A percentile compares a stretch with the other conserved stretches of the same genome.
phyloP scores from a whole-genome alignment of 2,888 invertebrate genomes.

The Macrosoma leucophasiata region DNA sequence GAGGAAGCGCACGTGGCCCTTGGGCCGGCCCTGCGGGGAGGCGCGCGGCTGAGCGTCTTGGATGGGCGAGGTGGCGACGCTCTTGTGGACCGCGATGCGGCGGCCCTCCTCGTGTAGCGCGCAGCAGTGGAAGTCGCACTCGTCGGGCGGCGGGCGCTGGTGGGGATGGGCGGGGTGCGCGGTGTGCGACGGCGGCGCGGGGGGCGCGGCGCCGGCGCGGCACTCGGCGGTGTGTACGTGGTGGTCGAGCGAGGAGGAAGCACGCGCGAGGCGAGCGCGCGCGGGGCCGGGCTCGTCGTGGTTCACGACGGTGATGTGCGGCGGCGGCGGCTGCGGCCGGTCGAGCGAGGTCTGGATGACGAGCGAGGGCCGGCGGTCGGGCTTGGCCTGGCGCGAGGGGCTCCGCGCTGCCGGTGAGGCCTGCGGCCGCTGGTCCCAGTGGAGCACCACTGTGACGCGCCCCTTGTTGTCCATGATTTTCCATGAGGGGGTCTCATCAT shows the following conservation, averaged over 20 bases:
- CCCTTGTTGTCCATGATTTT: slow-evolving; percentile 99
- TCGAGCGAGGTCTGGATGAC: slow-evolving; percentile 86
- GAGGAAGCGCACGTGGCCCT: slow-evolving; percentile 91
- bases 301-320: slow-evolving; percentile 95
- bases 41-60: slow-evolving; percentile 83
- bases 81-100: slow-evolving; percentile 93
- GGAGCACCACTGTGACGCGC: slow-evolving; percentile 95
- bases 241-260: slow-evolving; percentile 79
- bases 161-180: slow-evolving; percentile 76
- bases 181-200: slow-evolving; percentile 79
- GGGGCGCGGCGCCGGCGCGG: slow-evolving; percentile 84
- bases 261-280: slow-evolving; percentile 83
- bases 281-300: slow-evolving; percentile 91
- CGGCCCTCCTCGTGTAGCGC: slow-evolving; percentile 95
- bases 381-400: slow-evolving; percentile 66
- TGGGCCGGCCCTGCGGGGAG: slow-evolving; percentile 80
- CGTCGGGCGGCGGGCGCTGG: slow-evolving; percentile 79
- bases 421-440: slow-evolving; percentile 94
- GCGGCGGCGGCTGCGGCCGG: slow-evolving; percentile 80
- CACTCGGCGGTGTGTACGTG: slow-evolving; percentile 81
- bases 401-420: slow-evolving; percentile 77
- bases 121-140: slow-evolving; percentile 97
- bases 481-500: slow-evolving; percentile 98
- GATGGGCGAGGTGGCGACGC: slow-evolving; percentile 94
- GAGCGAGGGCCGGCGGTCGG: slow-evolving; percentile 80